These are phyloP conservation scores for Tenthredo notha DNA, from an alignment of 2,888 invertebrate genomes.

Conservation along the genomic window DNA sequence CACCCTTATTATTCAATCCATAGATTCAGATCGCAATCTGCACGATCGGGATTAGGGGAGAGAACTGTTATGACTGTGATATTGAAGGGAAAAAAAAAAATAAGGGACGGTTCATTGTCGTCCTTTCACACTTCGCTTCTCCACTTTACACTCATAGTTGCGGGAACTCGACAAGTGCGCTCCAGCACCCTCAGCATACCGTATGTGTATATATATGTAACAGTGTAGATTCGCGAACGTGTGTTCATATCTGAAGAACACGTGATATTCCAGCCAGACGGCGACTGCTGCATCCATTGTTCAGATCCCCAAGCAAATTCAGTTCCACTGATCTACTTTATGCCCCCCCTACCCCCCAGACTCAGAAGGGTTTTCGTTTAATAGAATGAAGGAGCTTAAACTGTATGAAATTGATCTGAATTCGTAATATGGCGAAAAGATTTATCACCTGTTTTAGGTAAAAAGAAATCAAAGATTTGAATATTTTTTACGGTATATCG, in stretches of 20 bases:
- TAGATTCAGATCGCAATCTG: background rate
- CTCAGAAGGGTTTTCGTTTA: background rate
- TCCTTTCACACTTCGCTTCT: background rate
- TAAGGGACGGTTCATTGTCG: background rate
- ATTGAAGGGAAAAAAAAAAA: background rate
- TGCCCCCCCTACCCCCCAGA: too few relatives aligned
- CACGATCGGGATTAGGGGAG: background rate
- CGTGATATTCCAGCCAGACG: conserved; percentile 42
- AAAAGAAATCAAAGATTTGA: background rate
- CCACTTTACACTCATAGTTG: conserved; percentile 2
- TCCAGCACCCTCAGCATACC: background rate
- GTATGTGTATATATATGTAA: background rate
- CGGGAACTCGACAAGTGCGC: conserved; percentile 43
- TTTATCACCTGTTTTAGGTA: background rate
- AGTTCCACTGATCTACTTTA: conserved; percentile 40
- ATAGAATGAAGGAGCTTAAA: background rate
- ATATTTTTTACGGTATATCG: background rate
- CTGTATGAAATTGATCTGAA: background rate
- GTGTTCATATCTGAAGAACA: background rate
- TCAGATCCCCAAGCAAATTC: conserved; percentile 15
- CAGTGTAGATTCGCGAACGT: background rate
- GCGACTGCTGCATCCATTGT: conserved; percentile 24
- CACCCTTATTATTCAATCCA: background rate
- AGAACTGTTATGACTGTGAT: conserved; percentile 37
- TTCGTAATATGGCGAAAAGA: background rate